Conservation (phyloP, 1,140 invertebrate genomes). For the Nasonia giraulti region DNA sequence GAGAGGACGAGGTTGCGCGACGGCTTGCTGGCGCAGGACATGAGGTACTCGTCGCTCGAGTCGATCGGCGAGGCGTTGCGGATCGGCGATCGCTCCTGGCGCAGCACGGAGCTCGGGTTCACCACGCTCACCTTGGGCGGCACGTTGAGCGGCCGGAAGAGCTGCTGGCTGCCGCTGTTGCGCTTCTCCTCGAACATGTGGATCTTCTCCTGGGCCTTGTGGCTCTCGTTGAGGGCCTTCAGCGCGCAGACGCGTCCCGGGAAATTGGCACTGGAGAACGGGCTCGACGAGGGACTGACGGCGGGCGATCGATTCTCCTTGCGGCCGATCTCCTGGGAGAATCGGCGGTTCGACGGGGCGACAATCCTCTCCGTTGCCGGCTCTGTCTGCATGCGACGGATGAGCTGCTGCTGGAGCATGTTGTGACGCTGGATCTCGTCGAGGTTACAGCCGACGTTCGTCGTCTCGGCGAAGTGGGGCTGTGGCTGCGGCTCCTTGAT, state of each 20-base stretch:
- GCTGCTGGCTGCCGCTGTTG: conserved; percentile 45
- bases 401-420: conserved; percentile 65
- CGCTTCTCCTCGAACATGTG: conserved; percentile 63
- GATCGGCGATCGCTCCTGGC: conserved; percentile 56
- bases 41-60: conserved; percentile 70
- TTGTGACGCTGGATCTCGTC: conserved; percentile 68
- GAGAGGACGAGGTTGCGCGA: conserved; percentile 75
- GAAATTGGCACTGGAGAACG: not conserved
- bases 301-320: conserved; percentile 32
- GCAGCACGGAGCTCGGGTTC: conserved; percentile 61
- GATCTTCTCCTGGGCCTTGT: conserved; percentile 63
- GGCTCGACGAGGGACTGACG: conserved; percentile 42
- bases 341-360: conserved; percentile 20
- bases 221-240: conserved; percentile 52
- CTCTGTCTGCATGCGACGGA: conserved; percentile 62
- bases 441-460: not conserved
- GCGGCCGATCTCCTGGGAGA: conserved; percentile 49
- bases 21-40: conserved; percentile 64
- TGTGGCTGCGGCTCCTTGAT: conserved; percentile 38
- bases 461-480: not conserved
- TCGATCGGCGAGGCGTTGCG: conserved; percentile 60
- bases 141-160: conserved; percentile 58
- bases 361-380: not conserved
- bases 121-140: conserved; percentile 58
- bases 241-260: conserved; percentile 46